These are phyloP conservation scores for Eristalis pertinax DNA, from an alignment of 2,888 invertebrate species.

Conservation along the genomic window DNA sequence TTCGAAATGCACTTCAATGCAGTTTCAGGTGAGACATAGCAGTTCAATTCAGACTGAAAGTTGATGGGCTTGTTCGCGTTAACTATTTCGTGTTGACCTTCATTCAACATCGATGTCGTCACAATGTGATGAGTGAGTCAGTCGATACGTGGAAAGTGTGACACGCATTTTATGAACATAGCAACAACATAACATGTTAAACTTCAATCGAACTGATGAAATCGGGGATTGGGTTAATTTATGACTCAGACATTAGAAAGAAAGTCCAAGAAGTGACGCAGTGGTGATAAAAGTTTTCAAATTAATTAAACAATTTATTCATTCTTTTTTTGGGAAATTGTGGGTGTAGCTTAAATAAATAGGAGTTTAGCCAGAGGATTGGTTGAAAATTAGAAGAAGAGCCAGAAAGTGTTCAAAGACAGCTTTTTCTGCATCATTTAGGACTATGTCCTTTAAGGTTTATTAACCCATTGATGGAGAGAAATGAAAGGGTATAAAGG, in stretches of 20 bases:
- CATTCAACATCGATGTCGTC: neutral
- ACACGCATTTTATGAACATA: neutral
- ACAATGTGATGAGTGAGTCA: neutral
- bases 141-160: neutral
- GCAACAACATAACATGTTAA: neutral
- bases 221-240: neutral
- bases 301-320: neutral
- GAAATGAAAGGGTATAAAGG: too few species aligned
- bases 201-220: neutral
- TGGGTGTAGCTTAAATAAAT: neutral
- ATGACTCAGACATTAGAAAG: neutral
- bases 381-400: too few species aligned
- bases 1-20: neutral
- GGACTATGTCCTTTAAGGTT: too few species aligned
- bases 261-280: neutral
- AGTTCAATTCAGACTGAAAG: neutral
- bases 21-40: neutral
- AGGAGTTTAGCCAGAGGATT: too few species aligned
- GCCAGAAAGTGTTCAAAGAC: too few species aligned
- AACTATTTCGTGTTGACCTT: neutral
- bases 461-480: too few species aligned
- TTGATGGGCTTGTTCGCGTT: neutral
- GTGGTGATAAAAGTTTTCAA: neutral
- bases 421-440: too few species aligned
- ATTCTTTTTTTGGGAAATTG: neutral